Base-by-base conservation (phyloP, 2,797 vertebrate genomes). In the Parambassis ranga region DNA sequence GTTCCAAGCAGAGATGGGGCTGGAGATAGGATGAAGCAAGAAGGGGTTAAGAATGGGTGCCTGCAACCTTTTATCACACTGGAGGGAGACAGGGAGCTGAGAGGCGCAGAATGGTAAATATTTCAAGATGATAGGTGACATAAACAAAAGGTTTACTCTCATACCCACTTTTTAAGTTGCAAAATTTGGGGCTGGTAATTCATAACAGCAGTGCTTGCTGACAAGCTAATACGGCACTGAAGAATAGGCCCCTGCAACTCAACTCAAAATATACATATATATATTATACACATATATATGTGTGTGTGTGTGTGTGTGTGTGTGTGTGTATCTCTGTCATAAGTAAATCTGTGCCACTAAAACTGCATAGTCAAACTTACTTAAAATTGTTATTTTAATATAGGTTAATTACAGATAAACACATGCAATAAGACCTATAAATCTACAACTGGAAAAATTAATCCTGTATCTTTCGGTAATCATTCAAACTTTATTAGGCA, bases 111-210 rank as follows among this genome's bases (percentile, higher is more conserved):
- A 89, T 73, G 76, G 91, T 87, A 90, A 91, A 92, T 91, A 91
- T 92, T 92, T 93, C 91, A 92, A 84, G 75, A 84, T 91, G 89
- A 92, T 90, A 84, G 90, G 89, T 89, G 91, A 91, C 90, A 93
- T 86, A 90, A 92, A 92, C 88, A 93, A 91, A 90, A 88, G 88
- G 82, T 90, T 91, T 91, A 84, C 83, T 86, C 79, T 89, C 78
- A 87, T 89, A 90, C 85, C 64, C 74, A 89, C 80, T 92, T 91
- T 92, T 90, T 87, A 92, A 89, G 83, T 87, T 89, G 85, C 87
- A 90, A 87, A 89, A 90, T 90, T 88, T 83, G 61, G 75, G 66
- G 47, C 75, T 77, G 81, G 86, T 83, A 89, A 92, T 92, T 91
- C 84, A 91, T 92, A 90, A 87, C 78, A 52, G 70, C 78, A 67